Percentiles rank a stretch among this genome's conserved stretches.
These are phyloP conservation scores for Calephelis virginiensis DNA, from an alignment of 1,140 invertebrate genomes.

Conservation along the genomic window DNA sequence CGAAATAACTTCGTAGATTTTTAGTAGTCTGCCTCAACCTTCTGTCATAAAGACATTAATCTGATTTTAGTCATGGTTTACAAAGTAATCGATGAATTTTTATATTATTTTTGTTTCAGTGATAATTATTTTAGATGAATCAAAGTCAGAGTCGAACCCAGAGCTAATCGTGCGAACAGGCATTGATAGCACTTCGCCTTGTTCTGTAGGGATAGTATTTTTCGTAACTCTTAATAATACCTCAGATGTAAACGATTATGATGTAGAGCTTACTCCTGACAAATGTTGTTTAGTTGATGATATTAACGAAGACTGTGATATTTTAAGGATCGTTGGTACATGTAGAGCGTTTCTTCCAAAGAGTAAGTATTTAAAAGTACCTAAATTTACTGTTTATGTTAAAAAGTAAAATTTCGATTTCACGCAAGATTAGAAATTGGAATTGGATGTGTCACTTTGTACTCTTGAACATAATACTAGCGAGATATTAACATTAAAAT, in stretches of 20 bases:
- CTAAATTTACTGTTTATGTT: too few species aligned
- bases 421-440: too few species aligned
- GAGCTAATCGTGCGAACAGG: conserved; percentile 35
- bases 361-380: conserved; percentile 34
- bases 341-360: conserved; percentile 38
- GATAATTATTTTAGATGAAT: conserved; percentile 42
- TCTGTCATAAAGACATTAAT: neutral
- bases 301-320: conserved; percentile 39
- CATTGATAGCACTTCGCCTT: conserved; percentile 29
- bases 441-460: too few species aligned
- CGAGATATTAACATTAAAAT: too few species aligned
- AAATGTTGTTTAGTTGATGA: conserved; percentile 47
- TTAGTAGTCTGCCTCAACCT: too few species aligned
- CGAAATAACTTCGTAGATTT: too few species aligned
- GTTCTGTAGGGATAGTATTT: conserved; percentile 44
- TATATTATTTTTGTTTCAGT: conserved; percentile 37
- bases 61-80: conserved; percentile 7
- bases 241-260: conserved; percentile 36
- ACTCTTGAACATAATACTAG: too few species aligned
- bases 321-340: conserved; percentile 42
- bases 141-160: conserved; percentile 23
- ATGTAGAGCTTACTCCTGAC: conserved; percentile 45
- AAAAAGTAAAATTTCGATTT: too few species aligned
- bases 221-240: conserved; percentile 48
- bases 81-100: conserved; percentile 40